Base-by-base conservation (phyloP, 2,113 vertebrate species). In the Aspidoscelis tigris region DNA sequence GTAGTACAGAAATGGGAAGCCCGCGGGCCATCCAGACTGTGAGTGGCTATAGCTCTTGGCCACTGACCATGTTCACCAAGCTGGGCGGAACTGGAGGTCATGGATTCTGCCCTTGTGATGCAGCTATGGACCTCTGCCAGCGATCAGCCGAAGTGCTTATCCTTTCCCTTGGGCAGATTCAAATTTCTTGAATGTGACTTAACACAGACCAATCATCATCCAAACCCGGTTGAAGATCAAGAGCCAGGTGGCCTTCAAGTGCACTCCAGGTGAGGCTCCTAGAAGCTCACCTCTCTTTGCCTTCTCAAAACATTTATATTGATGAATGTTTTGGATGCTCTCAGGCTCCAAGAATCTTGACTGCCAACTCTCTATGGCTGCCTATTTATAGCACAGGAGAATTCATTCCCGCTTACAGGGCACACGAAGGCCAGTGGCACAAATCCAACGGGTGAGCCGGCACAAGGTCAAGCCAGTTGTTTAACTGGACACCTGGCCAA, bases 401-500 rank as follows among this genome's bases (percentile, higher is more conserved):
- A 1, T 9, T 70, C 0, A 53, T 43, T 72, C 3, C 14, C 55
- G 9, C 47, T 21, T 22, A 0, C 39, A 21, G 64, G 14, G 53
- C 0, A 9, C 7, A 44, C 10, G 16, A 81, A 39, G 21, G 12
- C 33, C 12, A 89, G 87, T 21, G 55, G 20, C 26, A 80, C 69
- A 80, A 78, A 73, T 44, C 80, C 58, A 87, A 58, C 75, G 82
- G 82, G 78, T 88, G 21, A 86, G 69, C 16, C 83, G 82, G 78
- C 41, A 50, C 0, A 84, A 82, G 68, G 86, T 91, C 89, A 88
- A 50, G 22, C 7, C 20, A 58, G 88, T 61, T 88, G 88, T 61
- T 88, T 53, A 1, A 79, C 91, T 85, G 21, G 44, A 83, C 88
- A 39, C 84, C 1, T 71, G 72, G 76, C 47, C 7, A 89, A 92